These are phyloP conservation scores for Sarcophaga carnaria DNA, from an alignment of 2,888 invertebrate genomes.

Conservation along the genomic window DNA sequence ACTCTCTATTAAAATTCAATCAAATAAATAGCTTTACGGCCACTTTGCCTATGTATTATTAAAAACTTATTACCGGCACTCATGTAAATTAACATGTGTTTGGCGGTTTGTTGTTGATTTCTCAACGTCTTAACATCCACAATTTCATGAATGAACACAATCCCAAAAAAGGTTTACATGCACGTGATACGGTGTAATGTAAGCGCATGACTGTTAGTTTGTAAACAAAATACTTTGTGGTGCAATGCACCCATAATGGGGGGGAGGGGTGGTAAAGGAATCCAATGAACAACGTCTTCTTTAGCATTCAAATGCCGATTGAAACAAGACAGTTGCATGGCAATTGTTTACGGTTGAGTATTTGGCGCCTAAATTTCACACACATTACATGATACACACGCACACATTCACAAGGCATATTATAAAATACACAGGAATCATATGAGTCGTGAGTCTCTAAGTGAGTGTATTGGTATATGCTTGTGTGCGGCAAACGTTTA, in stretches of 20 bases:
- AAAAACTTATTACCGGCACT: neutral
- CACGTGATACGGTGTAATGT: conserved; percentile 21
- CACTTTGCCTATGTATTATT: neutral
- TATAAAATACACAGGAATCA: neutral
- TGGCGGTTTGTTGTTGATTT: too few species aligned
- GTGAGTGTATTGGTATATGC: too few species aligned
- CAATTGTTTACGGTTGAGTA: conserved; percentile 18
- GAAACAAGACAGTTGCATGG: conserved; percentile 29
- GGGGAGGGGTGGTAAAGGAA: neutral
- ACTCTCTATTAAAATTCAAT: neutral
- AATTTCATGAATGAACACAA: conserved; percentile 61
- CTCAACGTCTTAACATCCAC: conserved; percentile 44
- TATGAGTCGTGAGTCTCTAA: neutral
- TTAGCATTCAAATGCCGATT: neutral
- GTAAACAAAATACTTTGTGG: conserved; percentile 59
- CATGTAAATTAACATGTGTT: neutral
- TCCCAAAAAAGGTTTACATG: conserved; percentile 42
- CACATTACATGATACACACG: conserved; percentile 11
- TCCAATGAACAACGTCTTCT: neutral
- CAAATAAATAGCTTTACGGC: neutral
- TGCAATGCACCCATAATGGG: conserved; percentile 58
- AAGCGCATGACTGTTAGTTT: conserved; percentile 57
- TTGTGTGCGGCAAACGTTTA: neutral
- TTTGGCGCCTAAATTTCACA: conserved; percentile 70
- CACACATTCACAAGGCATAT: neutral